Evolutionary conservation across 2,888 invertebrate species (phyloP).

Genomic region (Nipponacmea schrenckii): DNA sequence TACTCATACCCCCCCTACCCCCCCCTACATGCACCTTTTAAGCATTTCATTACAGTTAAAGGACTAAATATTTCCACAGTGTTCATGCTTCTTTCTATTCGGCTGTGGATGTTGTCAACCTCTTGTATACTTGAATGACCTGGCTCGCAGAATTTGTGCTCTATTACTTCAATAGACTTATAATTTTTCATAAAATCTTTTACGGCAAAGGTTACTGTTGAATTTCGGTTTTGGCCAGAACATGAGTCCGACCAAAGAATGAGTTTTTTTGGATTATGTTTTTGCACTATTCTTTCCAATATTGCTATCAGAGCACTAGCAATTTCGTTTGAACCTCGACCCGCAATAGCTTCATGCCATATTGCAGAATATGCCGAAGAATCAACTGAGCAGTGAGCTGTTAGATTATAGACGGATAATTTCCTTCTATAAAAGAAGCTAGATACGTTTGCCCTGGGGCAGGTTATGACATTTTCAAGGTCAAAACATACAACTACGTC

Average conservation of each 20-base stretch:
- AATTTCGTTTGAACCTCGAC: background rate
- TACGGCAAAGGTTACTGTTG: background rate
- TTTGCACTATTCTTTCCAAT: background rate
- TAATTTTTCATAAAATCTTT: background rate
- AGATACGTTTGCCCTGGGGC: conserved; percentile 9
- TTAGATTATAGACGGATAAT: background rate
- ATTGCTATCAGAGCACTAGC: background rate
- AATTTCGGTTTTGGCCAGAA: background rate
- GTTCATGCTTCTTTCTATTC: background rate
- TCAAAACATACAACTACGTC: conserved; percentile 15
- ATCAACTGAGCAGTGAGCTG: background rate
- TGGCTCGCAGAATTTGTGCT: background rate
- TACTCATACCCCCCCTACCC: background rate
- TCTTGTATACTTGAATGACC: background rate
- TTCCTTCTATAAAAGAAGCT: conserved; percentile 13
- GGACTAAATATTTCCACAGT: background rate
- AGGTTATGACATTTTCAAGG: conserved; percentile 12
- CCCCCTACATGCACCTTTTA: background rate
- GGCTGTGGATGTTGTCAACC: background rate
- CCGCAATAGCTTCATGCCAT: background rate
- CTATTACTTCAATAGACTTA: background rate
- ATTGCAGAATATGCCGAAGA: background rate
- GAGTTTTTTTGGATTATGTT: too few species aligned
- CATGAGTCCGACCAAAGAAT: background rate
- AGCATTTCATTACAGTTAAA: background rate